phyloP scores from a whole-genome alignment of 2,113 vertebrate genomes.

The Marmota monax region DNA sequence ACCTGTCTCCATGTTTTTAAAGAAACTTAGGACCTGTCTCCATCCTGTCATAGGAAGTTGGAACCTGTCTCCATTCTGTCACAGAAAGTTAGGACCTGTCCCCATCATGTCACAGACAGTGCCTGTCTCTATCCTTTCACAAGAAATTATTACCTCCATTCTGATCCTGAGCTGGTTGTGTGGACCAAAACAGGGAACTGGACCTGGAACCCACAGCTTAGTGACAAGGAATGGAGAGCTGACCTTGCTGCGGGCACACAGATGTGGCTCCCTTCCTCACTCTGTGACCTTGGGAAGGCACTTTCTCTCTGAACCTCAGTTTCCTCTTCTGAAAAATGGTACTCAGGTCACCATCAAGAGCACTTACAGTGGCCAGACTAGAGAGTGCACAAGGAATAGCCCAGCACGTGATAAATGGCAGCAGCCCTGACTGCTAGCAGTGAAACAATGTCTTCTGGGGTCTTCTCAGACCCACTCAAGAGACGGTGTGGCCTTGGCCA shows the following conservation, averaged over 20 bases:
- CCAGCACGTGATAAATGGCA: accelerated
- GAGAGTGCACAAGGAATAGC: accelerated
- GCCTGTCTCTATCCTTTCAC: neutral
- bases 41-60: neutral
- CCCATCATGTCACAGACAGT: no score
- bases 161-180: neutral
- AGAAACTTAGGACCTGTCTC: neutral
- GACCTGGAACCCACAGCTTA: neutral
- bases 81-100: neutral
- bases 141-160: neutral
- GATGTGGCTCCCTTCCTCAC: neutral
- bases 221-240: neutral
- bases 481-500: neutral
- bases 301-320: neutral
- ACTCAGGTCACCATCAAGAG: accelerated
- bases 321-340: neutral
- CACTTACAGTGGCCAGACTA: neutral
- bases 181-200: neutral
- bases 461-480: neutral
- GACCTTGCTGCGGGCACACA: neutral
- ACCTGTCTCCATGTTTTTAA: no score
- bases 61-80: neutral
- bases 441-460: accelerated
- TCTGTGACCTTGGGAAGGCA: neutral
- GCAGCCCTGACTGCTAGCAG: neutral